Conservation (phyloP, 2,888 invertebrate genomes). For the Latrodectus elegans region DNA sequence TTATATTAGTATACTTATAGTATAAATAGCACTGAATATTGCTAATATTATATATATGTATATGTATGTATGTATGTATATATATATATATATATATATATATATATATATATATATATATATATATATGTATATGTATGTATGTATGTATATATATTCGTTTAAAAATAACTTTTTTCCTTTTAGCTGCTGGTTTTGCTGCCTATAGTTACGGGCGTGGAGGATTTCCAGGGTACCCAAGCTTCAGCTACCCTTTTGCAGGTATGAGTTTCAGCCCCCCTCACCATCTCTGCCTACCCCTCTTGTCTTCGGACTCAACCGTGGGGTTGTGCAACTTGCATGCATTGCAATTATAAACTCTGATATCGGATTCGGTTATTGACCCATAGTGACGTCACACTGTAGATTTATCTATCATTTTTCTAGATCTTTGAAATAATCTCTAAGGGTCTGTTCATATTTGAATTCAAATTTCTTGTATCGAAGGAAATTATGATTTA, state of each 20-base stretch:
- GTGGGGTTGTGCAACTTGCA: conserved; percentile 80
- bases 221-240: conserved; percentile 72
- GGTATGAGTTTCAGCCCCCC: conserved; percentile 70
- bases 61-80: too few species aligned
- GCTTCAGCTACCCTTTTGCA: conserved; percentile 72
- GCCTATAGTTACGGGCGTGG: conserved; percentile 72
- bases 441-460: neutral
- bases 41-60: too few species aligned
- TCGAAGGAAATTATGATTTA: too few species aligned
- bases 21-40: too few species aligned
- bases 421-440: neutral
- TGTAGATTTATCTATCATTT: neutral
- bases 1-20: too few species aligned
- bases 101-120: too few species aligned
- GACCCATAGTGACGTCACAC: neutral
- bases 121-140: too few species aligned
- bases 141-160: too few species aligned
- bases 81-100: too few species aligned
- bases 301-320: conserved; percentile 71
- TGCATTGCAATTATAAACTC: conserved; percentile 85
- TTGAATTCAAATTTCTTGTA: neutral
- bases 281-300: conserved; percentile 68
- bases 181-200: conserved; percentile 71
- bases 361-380: neutral
- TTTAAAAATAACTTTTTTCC: neutral